Evolutionary conservation across 1,140 invertebrate genomes (phyloP), one percentile per base, ranked within the genome.

Genomic region (Aphaenogaster ashmeadi): DNA sequence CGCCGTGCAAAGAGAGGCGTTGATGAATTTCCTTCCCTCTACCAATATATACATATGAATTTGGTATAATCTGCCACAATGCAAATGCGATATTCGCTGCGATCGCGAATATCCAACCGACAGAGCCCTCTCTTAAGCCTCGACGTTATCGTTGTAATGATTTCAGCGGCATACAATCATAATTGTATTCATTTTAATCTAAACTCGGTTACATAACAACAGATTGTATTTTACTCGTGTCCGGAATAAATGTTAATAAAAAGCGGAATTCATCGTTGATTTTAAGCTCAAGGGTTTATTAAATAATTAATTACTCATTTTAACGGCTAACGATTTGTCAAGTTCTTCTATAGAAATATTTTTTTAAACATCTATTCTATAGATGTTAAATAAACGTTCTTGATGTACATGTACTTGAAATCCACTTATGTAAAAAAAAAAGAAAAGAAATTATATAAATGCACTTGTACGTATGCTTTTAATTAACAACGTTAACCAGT

Each of bases 11-110:
- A 75, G 56, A 81, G 81, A 74, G 47, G 36, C 64, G 47, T 21
- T 47, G 75, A 67, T 77, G 84, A 69, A 80, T 69, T 86, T 81
- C 84, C 79, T 79, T 50, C 36, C 21, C 41, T 58, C 41, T 36
- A 66, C 50, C 60, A 80, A 67, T 79, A 80, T 81, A 81, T 81
- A 81, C 79, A 81, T 71, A 81, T 72, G 79, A 81, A 81, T 81
- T 81, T 56, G 36, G 8, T 81, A 56, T 81, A 72, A 81, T 81
- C 50, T 38, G n/a, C 79, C 66, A 41, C 66, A 81, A 81, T 81
- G 66, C 50, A 81, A 81, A 81, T 71, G 50, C 66, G 21, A 69
- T 50, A 69, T 69, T 69, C 47, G 58, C 44, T 27, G 44, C 47
- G 62, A 80, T 80, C 33, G 66, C 66, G 50, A 71, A 81, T 81